phyloP scores from a whole-genome alignment of 2,797 vertebrate genomes.

The Tokudaia tokunoshimensis region DNA sequence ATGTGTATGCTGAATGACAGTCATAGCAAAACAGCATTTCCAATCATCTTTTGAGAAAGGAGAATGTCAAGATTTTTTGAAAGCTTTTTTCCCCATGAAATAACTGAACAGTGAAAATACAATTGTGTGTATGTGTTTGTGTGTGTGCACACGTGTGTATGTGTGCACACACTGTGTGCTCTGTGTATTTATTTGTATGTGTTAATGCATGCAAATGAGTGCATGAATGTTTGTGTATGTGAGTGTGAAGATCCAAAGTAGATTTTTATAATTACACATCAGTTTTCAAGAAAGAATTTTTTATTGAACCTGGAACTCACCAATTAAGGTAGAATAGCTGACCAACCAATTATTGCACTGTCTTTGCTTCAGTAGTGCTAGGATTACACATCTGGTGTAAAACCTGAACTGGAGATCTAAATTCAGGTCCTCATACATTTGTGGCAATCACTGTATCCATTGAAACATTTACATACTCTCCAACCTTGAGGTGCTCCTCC shows the following conservation, averaged over 20 bases:
- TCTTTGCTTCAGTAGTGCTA: background rate
- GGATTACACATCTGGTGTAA: background rate
- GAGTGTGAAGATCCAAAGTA: background rate
- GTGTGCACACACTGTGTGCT: background rate
- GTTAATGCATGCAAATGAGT: background rate
- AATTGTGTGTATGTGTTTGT: background rate
- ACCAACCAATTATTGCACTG: background rate
- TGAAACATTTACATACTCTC: background rate
- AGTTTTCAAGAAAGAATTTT: background rate
- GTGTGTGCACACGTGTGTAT: background rate
- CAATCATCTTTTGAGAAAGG: conserved; percentile 20
- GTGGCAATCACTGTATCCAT: background rate
- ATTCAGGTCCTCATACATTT: background rate
- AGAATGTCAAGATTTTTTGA: conserved; percentile 6
- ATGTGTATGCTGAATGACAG: conserved; percentile 47
- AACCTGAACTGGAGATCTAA: background rate
- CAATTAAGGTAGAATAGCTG: background rate
- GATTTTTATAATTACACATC: background rate
- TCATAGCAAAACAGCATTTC: conserved; percentile 37
- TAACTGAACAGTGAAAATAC: background rate
- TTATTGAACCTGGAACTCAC: background rate
- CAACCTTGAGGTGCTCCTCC: background rate
- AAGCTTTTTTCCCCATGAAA: conserved; percentile 36
- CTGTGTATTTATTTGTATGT: background rate
- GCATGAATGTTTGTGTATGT: background rate